phyloP scores from a whole-genome alignment of 2,113 vertebrate species.

The Callionymus lyra region DNA sequence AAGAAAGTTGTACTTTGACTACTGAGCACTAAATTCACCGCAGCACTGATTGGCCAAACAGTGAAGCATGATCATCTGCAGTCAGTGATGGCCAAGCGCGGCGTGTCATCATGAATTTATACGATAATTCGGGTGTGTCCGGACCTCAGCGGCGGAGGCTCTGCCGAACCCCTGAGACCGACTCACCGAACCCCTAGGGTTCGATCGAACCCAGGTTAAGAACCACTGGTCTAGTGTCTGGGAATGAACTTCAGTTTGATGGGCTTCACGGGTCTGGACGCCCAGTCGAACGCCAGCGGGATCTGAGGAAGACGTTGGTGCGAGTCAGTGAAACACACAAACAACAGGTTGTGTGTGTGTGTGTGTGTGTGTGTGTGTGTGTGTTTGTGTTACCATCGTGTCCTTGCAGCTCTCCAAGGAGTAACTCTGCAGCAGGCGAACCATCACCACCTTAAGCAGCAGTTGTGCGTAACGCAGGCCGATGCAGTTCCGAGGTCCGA shows the following conservation, averaged over 20 bases:
- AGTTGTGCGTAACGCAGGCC: constrained; percentile 54
- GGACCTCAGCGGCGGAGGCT: too few relatives aligned
- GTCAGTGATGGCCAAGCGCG: too few relatives aligned
- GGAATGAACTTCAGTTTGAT: constrained; percentile 44
- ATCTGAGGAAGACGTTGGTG: constrained; percentile 36
- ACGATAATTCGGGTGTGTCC: too few relatives aligned
- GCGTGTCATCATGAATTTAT: too few relatives aligned
- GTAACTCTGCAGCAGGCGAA: constrained; percentile 48
- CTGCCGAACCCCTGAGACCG: too few relatives aligned
- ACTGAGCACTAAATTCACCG: too few relatives aligned
- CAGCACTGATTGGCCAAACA: too few relatives aligned
- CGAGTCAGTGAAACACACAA: too few relatives aligned
- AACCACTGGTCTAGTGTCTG: constrained; percentile 4
- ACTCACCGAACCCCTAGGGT: too few relatives aligned
- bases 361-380: background rate
- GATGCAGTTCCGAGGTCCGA: constrained; percentile 54
- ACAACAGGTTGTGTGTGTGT: background rate
- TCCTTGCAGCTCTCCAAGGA: constrained; percentile 44
- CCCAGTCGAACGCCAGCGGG: constrained; percentile 31
- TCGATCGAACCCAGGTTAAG: too few relatives aligned
- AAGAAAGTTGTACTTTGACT: too few relatives aligned
- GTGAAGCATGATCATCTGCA: too few relatives aligned
- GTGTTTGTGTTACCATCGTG: constrained; percentile 22
- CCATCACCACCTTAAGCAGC: constrained; percentile 34
- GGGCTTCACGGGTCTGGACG: constrained; percentile 15